These are phyloP conservation scores for Mechanitis messenoides DNA, from an alignment of 2,888 invertebrate genomes.

Conservation along the genomic window DNA sequence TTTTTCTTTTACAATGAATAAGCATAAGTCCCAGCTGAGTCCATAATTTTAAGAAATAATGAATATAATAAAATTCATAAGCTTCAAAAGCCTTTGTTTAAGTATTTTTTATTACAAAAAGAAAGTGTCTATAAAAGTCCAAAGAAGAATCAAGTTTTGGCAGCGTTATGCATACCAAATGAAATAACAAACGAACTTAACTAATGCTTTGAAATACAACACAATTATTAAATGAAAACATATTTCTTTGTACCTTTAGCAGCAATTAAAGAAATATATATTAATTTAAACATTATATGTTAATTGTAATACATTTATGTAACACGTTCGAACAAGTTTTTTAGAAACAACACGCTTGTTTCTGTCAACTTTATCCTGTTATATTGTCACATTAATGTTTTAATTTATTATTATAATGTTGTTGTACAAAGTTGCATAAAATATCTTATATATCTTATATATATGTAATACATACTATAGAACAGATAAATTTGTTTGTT, in stretches of 20 bases:
- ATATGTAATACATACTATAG: too few species aligned
- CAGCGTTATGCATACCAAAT: constrained; percentile 48
- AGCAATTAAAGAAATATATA: neutral
- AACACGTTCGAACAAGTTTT: too few species aligned
- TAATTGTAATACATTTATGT: constrained; percentile 1
- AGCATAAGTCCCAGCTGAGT: constrained; percentile 4
- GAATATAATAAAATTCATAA: constrained; percentile 16
- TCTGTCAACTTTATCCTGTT: too few species aligned
- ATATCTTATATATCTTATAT: too few species aligned
- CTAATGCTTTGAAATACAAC: neutral
- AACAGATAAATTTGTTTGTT: too few species aligned
- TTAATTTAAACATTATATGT: neutral
- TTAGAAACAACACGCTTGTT: too few species aligned
- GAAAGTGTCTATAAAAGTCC: constrained; percentile 39
- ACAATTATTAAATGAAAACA: neutral
- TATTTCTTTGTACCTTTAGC: neutral
- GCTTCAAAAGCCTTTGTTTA: constrained; percentile 13
- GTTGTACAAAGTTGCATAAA: too few species aligned
- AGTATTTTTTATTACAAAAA: constrained; percentile 35
- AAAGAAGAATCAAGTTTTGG: constrained; percentile 37
- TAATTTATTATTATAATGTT: too few species aligned
- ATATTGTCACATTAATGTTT: too few species aligned
- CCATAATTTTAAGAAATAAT: constrained; percentile 13
- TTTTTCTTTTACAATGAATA: too few species aligned
- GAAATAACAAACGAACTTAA: neutral